Evolutionary conservation across 2,113 vertebrate species (phyloP).

Genomic region (Tiliqua scincoides): DNA sequence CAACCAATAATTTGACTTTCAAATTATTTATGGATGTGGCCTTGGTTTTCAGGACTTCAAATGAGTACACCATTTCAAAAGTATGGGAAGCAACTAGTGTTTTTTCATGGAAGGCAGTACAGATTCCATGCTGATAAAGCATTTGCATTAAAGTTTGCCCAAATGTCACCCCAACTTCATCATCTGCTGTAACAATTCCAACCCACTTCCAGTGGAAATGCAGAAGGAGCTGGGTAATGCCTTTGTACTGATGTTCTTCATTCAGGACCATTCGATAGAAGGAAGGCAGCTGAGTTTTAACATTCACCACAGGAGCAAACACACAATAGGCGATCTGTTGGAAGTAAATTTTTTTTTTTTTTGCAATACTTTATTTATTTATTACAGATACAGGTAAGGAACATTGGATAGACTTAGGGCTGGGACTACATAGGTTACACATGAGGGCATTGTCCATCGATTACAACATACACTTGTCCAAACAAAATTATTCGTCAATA

Average conservation of each 20-base stretch:
- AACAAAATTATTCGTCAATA: too few species aligned
- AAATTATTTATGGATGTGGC: background rate
- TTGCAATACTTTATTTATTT: too few species aligned
- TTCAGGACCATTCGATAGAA: background rate
- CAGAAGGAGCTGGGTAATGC: background rate
- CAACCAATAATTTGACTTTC: background rate
- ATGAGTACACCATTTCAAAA: background rate
- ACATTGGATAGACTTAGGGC: too few species aligned
- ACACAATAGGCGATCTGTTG: slow-evolving; percentile 12
- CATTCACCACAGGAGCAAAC: background rate
- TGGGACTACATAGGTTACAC: too few species aligned
- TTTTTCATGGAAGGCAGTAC: background rate
- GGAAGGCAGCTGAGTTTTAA: background rate
- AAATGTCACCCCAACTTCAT: too few species aligned
- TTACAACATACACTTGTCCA: too few species aligned
- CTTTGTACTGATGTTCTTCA: background rate
- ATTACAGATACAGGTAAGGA: too few species aligned
- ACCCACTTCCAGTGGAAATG: background rate
- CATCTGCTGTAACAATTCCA: too few species aligned
- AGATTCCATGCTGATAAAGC: too few species aligned
- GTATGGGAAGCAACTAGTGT: background rate
- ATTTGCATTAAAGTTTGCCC: too few species aligned
- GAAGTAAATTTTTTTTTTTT: too few species aligned
- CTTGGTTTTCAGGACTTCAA: background rate
- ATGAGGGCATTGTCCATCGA: too few species aligned